Evolutionary conservation across 2,888 invertebrate species (phyloP).

Genomic region (Hemistola chrysoprasaria): DNA sequence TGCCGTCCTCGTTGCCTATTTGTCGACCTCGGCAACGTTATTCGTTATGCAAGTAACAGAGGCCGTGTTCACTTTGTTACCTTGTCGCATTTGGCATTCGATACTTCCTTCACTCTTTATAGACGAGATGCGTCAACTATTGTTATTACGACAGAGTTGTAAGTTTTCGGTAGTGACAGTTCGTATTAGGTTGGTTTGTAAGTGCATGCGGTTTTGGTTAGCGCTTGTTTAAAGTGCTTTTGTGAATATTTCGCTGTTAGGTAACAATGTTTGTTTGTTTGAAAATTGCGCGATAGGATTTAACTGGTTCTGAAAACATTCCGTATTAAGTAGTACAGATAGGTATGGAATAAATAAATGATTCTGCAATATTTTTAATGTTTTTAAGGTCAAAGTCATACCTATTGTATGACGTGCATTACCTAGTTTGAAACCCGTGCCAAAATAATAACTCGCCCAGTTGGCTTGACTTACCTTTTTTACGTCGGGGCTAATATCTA

Average conservation of each 20-base stretch:
- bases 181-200: conserved; percentile 8
- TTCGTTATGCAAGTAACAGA: too few species aligned
- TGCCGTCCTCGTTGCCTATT: conserved; percentile 29
- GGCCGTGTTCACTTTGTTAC: conserved; percentile 15
- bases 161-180: too few species aligned
- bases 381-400: too few species aligned
- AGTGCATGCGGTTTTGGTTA: conserved; percentile 35
- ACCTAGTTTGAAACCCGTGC: conserved; percentile 1
- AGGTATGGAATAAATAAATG: too few species aligned
- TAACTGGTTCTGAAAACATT: too few species aligned
- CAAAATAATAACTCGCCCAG: too few species aligned
- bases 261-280: too few species aligned
- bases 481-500: too few species aligned
- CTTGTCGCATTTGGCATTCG: conserved; percentile 8
- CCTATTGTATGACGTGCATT: conserved; percentile 1
- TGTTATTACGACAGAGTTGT: conserved; percentile 10
- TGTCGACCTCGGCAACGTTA: conserved; percentile 42
- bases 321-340: too few species aligned
- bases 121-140: conserved; percentile 5
- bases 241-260: too few species aligned
- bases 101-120: conserved; percentile 9
- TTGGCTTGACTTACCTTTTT: too few species aligned
- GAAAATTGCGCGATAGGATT: not conserved
- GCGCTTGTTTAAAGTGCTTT: conserved; percentile 23
- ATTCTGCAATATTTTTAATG: too few species aligned